Base-by-base conservation (phyloP, 2,113 vertebrate genomes). In the Xenopus borealis region DNA sequence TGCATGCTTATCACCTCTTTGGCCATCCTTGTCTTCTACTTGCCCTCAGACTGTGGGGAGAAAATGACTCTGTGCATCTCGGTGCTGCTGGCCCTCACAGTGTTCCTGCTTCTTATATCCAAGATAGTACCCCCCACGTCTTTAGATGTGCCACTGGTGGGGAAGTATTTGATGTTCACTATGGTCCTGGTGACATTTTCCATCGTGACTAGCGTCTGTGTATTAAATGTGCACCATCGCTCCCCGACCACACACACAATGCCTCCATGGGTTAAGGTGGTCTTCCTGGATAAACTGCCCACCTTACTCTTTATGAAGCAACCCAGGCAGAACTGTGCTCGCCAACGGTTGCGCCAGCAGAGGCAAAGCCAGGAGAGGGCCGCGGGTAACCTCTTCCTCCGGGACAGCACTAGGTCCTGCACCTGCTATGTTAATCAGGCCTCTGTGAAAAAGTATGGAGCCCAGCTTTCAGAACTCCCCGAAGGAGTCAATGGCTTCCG, bases 31-130 rank as follows among this genome's bases (percentile, higher is more conserved):
- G 96, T 98, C 78, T 98, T 98, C 87, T 98, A 98, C 89, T 85
- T 98, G 82, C 96, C 95, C 0, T 98, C 95, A 0, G 96, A 98
- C 87, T 98, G 96, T 0, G 96, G 96, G 0, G 95, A 98, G 89
- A 98, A 98, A 91, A 98, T 98, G 94, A 97, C 96, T 0, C 92
- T 98, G 11, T 98, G 95, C 84, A 97, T 98, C 86, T 98, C 96
- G 0, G 96, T 98, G 44, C 88, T 98, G 27, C 90, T 98, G 17
- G 95, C 96, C 0, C 94, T 98, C 83, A 98, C 96, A 0, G 96
- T 98, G 69, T 98, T 98, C 87, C 89, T 98, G 75, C 91, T 98
- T 71, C 94, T 98, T 18, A 97, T 98, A 86, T 98, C 96, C 82
- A 98, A 98, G 86, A 98, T 98, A 0, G 96, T 98, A 65, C 96